Base-by-base conservation (phyloP, 2,797 vertebrate species). In the Leuciscus waleckii region DNA sequence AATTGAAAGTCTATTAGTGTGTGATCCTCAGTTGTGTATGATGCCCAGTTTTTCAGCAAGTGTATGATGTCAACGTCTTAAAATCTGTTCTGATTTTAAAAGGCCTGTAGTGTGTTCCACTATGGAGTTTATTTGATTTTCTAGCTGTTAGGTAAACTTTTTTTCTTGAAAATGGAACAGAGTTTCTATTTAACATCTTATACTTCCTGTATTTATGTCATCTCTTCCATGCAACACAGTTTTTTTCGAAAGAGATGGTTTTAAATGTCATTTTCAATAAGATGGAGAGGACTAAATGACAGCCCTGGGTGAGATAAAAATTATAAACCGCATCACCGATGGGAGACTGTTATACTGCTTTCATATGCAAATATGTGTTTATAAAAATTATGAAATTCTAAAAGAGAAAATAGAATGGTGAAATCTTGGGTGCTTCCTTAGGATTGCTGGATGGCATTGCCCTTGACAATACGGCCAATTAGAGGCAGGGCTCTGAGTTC, bases 401-500 rank as follows among this genome's bases (percentile, higher is more conserved):
- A 81, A 56, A 63, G 23, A 54, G 17, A 23, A n/a, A 43, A 70
- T 17, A 46, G 13, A 43, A n/a, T 11, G 8, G 14, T 17, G 49
- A 68, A 35, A 80, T 65, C 86, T 46, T 0, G 5, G 0, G 0
- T 68, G 65, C 54, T 32, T 81, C 71, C 80, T 90, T 63, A 85
- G 39, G 73, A 32, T 71, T 88, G 73, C 88, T 91, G 73, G 37
- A 37, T 49, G 79, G 51, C 58, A 19, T 81, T 84, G 29, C 39
- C 13, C 39, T 88, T 89, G 8, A 46, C 63, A 1, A 74, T 21
- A 17, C 71, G 78, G 14, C 86, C 74, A 32, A 92, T 86, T 9
- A 88, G 80, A 10, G 88, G 76, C 70, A 92, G 77, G 5, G 88
- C 85, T 74, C 79, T 91, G 74, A 92, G 90, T 90, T 93, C 92